Base-by-base conservation (phyloP, 1,140 invertebrate species). In the Hypsibius dujardini region DNA sequence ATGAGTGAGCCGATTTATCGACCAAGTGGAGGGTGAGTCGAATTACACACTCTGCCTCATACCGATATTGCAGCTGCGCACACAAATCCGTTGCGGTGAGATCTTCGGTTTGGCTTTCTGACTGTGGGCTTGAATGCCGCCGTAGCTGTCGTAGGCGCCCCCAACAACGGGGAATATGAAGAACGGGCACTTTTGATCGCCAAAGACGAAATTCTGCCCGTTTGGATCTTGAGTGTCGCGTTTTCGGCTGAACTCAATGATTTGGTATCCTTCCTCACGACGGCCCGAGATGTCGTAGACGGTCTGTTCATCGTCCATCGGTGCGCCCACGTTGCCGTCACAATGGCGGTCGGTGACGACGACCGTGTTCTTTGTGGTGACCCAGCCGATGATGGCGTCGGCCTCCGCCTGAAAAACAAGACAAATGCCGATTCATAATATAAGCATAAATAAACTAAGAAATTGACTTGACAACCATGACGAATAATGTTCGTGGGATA, bases 121-220 rank as follows among this genome's bases (percentile, higher is more conserved):
- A 92, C 90, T 75, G 88, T 88, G 78, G 92, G 94, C 77, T 86
- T 90, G 12, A 89, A 87, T n/a, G 86, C 81, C 62, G 42, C 62
- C 62, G 42, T 67, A 67, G 42, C 62, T 67, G 78, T 92, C 87
- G 78, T 88, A 91, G 1, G 79, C 81, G 1, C 92, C 91, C 3
- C 92, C 92, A 77, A 87, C 86, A 0, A 89, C 84, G 1, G 89
- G 88, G 82, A 90, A 95, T 83, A 94, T 87, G 77, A 95, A 84
- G 79, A 90, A 92, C 1, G 89, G 79, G 77, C 91, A 95, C 70
- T 87, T 82, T 2, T 86, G 85, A 75, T 91, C 86, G 0, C 86
- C 87, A 79, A 95, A 92, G 46, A 87, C 85, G 47, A 91, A 79
- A 79, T 94, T 90, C 82, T 67, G 62, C 45, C 12, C 62, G 62